These are phyloP conservation scores for Tetraodon nigroviridis DNA, from an alignment of 2,113 vertebrate species.

Conservation along the genomic window DNA sequence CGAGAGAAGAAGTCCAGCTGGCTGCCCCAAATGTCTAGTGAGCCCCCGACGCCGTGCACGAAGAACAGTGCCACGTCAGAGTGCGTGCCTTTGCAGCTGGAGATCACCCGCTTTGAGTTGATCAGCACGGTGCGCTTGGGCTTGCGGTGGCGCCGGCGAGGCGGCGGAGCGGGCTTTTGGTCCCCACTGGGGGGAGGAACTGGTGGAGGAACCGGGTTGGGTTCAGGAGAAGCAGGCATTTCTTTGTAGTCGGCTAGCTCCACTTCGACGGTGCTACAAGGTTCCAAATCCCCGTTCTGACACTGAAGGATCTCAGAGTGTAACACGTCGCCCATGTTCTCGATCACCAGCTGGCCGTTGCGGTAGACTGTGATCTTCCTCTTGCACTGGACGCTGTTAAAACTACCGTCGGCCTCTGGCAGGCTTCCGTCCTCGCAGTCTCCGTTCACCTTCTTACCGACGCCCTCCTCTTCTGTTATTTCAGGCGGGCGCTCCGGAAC, in stretches of 20 bases:
- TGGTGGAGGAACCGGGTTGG: constrained; percentile 42
- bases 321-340: constrained; percentile 86
- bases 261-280: constrained; percentile 77
- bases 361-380: constrained; percentile 92
- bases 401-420: constrained; percentile 2
- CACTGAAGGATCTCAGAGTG: constrained; percentile 85
- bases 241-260: constrained; percentile 78
- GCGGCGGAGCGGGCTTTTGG: constrained; percentile 67
- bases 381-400: constrained; percentile 82
- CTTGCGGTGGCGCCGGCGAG: constrained; percentile 75
- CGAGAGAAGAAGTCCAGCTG: constrained; percentile 92
- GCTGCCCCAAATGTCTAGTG: constrained; percentile 94
- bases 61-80: constrained; percentile 91
- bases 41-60: constrained; percentile 91
- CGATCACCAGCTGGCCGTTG: constrained; percentile 89
- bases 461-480: constrained; percentile 45
- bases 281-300: constrained; percentile 78
- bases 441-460: constrained; percentile 5
- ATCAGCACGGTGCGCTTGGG: constrained; percentile 87
- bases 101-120: constrained; percentile 85
- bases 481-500: constrained; percentile 56
- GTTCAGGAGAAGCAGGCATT: constrained; percentile 62
- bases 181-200: constrained; percentile 33
- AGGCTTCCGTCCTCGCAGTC: neutral
- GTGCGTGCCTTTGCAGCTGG: constrained; percentile 89